Evolutionary conservation across 1,140 invertebrate species (phyloP), one percentile per base, ranked within the genome.

Genomic region (Eufriesea mexicana): DNA sequence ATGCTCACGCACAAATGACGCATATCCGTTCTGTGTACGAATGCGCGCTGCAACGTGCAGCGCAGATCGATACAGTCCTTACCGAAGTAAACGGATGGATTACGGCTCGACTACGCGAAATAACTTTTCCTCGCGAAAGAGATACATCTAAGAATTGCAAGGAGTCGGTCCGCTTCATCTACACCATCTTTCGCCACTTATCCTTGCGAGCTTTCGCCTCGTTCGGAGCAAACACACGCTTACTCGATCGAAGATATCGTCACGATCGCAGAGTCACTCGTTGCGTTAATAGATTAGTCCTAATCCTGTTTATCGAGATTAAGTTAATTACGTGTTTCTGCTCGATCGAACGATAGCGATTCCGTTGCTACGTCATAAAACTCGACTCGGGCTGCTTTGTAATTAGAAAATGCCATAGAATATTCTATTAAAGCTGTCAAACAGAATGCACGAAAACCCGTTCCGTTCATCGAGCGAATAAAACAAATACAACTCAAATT

Each of bases 1-100:
- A 25, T n/a, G 57, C 23, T 45, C 42, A 74, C 64, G 76, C 83
- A 76, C 64, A 68, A 76, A 62, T 67, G 67, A 86, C 64, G 73
- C 84, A 81, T 72, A 81, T 84, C 82, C 55, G 80, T 85, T 83
- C 77, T 80, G 78, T 81, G 80, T 84, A 87, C 84, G 79, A 83
- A 71, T 83, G 57, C 72, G 73, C 86, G 85, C 16, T 55, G 76
- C 72, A 76, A 28, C 74, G 54, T 71, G 86, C 75, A 79, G 70
- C 84, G 74, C 67, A 66, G 78, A 73, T 89, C 84, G 76, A 88
- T 89, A 79, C 80, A 77, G 75, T 88, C 85, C 86, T 91, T 91
- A 83, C 80, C 79, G 81, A 87, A 86, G 88, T 87, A 89, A 92
- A 90, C 86, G 87, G 81, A 74, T 72, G 81, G 84, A 90, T 90